Evolutionary conservation across 2,113 vertebrate genomes (phyloP).

Genomic region (Sula dactylatra): DNA sequence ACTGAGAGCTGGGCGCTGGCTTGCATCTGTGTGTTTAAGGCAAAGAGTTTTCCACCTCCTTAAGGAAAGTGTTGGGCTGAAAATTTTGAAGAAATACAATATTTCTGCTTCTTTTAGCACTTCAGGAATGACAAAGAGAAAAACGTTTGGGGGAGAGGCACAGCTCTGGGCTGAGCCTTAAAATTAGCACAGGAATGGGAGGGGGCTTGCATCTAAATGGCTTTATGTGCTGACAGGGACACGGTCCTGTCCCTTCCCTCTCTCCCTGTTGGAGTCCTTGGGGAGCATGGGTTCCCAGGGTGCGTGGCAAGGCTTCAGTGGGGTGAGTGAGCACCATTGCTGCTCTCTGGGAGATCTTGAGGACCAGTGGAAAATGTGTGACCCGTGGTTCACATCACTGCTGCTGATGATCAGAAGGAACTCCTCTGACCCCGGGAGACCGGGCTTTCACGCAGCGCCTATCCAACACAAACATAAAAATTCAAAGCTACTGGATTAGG

Average conservation of each 20-base stretch:
- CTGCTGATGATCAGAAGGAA: neutral
- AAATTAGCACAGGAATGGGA: neutral
- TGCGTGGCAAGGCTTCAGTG: neutral
- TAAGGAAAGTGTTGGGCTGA: neutral
- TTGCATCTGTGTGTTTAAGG: neutral
- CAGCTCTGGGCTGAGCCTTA: neutral
- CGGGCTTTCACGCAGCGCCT: neutral
- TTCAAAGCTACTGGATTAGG: conserved; percentile 54
- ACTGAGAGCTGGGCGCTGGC: neutral
- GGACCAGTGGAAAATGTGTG: neutral
- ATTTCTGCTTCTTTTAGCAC: neutral
- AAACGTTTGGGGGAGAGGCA: rapidly evolving
- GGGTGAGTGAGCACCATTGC: neutral
- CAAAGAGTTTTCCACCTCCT: neutral
- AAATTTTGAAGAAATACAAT: neutral
- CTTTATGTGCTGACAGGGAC: neutral
- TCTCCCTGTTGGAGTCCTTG: rapidly evolving
- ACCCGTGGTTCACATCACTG: conserved; percentile 34
- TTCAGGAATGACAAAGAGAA: neutral
- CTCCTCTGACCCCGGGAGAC: conserved; percentile 33
- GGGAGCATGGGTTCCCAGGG: neutral
- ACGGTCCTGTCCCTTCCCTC: neutral
- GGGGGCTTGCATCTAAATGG: too few relatives aligned
- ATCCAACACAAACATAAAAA: neutral
- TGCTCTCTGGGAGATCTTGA: neutral